A percentile compares a stretch with the other conserved stretches of the same genome.
Evolutionary conservation across 2,888 invertebrate genomes (phyloP).

Genomic region (Watsonalla cultraria): DNA sequence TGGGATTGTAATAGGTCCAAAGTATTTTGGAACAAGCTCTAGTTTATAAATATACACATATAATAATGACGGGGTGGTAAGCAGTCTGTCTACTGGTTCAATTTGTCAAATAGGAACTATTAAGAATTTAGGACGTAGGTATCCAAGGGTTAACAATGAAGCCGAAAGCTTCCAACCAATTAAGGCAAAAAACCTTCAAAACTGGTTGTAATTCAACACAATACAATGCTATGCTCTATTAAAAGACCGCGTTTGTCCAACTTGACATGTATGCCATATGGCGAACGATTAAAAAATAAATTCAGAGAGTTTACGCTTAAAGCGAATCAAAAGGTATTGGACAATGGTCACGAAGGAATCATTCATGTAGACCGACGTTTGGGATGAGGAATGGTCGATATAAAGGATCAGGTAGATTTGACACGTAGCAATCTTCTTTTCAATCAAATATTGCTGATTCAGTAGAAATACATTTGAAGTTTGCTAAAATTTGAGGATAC

Average conservation of each 20-base stretch:
- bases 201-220: constrained; percentile 49
- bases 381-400: constrained; percentile 52
- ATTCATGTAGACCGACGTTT: constrained; percentile 46
- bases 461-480: neutral
- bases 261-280: constrained; percentile 51
- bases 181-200: constrained; percentile 35
- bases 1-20: no score
- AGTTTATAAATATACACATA: no score
- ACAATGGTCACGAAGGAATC: constrained; percentile 73
- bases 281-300: constrained; percentile 44
- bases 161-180: constrained; percentile 16
- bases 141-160: constrained; percentile 13
- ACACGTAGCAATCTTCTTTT: constrained; percentile 60
- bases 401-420: constrained; percentile 67
- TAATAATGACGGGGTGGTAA: no score
- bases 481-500: neutral
- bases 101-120: no score
- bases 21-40: no score
- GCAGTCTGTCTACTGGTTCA: no score
- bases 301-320: constrained; percentile 40
- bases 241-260: constrained; percentile 45
- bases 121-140: neutral
- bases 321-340: constrained; percentile 72
- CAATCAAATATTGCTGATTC: constrained; percentile 35
- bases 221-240: constrained; percentile 43